Base-by-base conservation (phyloP, 2,888 invertebrate species). In the Andricus curvator region DNA sequence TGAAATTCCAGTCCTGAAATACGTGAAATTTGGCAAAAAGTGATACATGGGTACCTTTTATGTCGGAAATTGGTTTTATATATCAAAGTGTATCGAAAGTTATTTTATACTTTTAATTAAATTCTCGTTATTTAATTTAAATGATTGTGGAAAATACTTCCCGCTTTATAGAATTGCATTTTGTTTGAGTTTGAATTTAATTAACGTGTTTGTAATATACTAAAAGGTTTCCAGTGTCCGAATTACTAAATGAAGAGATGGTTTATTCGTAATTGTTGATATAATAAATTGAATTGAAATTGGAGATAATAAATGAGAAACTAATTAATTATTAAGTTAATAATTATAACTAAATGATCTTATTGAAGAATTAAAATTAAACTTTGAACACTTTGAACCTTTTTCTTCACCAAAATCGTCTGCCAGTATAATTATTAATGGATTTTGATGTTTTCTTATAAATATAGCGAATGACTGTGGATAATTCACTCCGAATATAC, bases 1-100 rank as follows among this genome's bases (percentile, higher is more conserved):
- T 70, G 70, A 70, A 70, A 70, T 70, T 70, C 51, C 51, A 29
- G 33, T 70, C 51, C 51, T 70, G 70, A 20, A 70, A 70, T 48
- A 33, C n/a, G 22, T 11, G 22, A 44, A 68, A 41, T 44, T 68
- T 66, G n/a, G 41, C 41, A 22, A n/a, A 62, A 62, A 68, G 41
- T 68, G 67, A 68, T 68, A 68, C 44, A 44, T 41, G 22, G 33
- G n/a, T 62, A 13, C 1, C 11, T 62, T 62, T 62, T 25, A 25
- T 62, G 11, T 62, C 13, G 20, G 51, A 51, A 51, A 51, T 51
- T 51, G 20, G 51, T 51, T 51, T 51, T 20, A 51, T 51, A 13
- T 41, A 51, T n/a, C 51, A 20, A 5, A 51, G 20, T 8, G 51
- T 2, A 51, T n/a, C 51, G 51, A 20, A 51, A 20, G 51, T 51